phyloP scores from a whole-genome alignment of 2,888 invertebrate species.

The Drosophila putrida region DNA sequence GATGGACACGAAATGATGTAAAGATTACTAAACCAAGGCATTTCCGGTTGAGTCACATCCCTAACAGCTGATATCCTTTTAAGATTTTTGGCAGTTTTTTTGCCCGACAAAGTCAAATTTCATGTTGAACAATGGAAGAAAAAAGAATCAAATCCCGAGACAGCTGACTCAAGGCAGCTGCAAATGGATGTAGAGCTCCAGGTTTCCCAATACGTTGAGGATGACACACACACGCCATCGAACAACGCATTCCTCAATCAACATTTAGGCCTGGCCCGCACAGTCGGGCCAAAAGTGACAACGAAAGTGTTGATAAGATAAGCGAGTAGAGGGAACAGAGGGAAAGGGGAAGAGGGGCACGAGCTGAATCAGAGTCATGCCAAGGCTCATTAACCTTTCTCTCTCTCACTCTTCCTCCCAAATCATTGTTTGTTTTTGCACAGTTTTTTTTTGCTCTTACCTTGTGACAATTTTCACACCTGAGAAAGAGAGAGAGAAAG shows the following conservation, averaged over 20 bases:
- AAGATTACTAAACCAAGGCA: conserved; percentile 25
- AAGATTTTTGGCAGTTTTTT: conserved; percentile 14
- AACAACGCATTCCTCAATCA: conserved; percentile 51
- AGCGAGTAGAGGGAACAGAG: conserved; percentile 7
- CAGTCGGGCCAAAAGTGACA: conserved; percentile 32
- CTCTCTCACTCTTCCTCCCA: not conserved
- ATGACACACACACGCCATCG: conserved; percentile 51
- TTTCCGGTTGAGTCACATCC: conserved; percentile 34
- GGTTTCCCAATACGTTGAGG: conserved; percentile 18
- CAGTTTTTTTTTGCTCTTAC: conserved; percentile 21
- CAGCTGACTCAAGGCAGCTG: conserved; percentile 29
- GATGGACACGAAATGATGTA: conserved; percentile 3
- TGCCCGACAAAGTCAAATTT: conserved; percentile 42
- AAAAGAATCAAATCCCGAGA: conserved; percentile 21
- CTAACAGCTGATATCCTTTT: conserved; percentile 42
- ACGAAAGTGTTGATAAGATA: conserved; percentile 66
- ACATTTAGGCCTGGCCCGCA: conserved; percentile 52
- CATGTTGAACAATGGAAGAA: conserved; percentile 44
- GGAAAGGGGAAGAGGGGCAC: conserved; percentile 2
- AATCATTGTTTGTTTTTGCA: conserved; percentile 22
- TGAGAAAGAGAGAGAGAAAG: not conserved
- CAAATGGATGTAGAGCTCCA: conserved; percentile 32
- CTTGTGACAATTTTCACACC: conserved; percentile 53
- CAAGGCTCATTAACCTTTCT: conserved; percentile 46
- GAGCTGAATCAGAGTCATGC: conserved; percentile 47